These are phyloP conservation scores for Anguilla marmorata DNA, from an alignment of 2,797 vertebrate genomes.

Conservation along the genomic window DNA sequence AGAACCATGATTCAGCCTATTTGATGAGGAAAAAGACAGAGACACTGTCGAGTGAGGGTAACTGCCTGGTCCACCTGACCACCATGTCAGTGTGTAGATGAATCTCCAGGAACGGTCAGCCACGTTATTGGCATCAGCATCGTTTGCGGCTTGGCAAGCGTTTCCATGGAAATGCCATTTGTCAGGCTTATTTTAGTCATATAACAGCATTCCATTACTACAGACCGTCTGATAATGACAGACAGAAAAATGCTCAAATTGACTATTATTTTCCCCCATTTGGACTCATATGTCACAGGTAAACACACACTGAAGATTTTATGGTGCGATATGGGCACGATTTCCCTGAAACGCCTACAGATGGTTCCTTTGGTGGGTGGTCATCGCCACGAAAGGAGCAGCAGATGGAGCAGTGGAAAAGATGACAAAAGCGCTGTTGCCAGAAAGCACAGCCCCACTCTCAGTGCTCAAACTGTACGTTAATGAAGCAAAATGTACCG, in stretches of 20 bases:
- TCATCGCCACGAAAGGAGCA: background rate
- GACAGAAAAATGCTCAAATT: background rate
- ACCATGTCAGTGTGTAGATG: background rate
- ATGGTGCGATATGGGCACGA: background rate
- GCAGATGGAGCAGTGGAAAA: background rate
- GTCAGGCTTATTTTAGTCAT: background rate
- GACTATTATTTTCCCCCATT: background rate
- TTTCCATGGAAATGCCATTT: background rate
- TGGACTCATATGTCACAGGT: background rate
- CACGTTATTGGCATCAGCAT: background rate
- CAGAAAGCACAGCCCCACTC: background rate
- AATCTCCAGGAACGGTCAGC: background rate
- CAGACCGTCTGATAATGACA: background rate
- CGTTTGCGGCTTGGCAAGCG: background rate
- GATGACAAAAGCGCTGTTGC: background rate
- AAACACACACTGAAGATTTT: background rate
- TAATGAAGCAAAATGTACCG: background rate
- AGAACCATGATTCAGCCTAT: background rate
- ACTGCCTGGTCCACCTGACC: background rate
- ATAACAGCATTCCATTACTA: background rate
- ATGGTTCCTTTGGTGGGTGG: background rate
- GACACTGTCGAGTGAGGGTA: background rate
- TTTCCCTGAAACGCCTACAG: background rate
- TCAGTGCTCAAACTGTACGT: background rate
- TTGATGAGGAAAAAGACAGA: background rate